Conservation (phyloP, 2,888 invertebrate species). For the Portevinia maculata region DNA sequence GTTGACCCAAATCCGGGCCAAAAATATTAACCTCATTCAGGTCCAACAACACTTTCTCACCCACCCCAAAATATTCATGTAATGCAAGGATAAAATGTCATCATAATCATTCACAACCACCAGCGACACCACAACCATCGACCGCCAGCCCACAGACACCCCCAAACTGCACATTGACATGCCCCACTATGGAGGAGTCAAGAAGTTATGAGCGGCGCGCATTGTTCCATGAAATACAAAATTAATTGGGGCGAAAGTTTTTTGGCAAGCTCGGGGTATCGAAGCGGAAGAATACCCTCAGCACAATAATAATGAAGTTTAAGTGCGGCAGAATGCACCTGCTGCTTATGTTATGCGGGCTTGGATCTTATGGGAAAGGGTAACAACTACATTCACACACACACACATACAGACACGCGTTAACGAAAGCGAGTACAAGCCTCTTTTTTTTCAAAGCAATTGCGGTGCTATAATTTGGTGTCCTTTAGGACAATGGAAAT, state of each 20-base stretch:
- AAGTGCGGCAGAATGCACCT: constrained; percentile 70
- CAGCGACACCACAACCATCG: constrained; percentile 55
- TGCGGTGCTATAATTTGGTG: constrained; percentile 23
- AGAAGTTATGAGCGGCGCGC: constrained; percentile 68
- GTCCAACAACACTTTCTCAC: constrained; percentile 16
- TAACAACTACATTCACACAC: constrained; percentile 31
- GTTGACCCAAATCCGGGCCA: constrained; percentile 54
- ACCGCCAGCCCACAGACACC: constrained; percentile 49
- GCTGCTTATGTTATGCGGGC: constrained; percentile 60
- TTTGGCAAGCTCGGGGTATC: constrained; percentile 69
- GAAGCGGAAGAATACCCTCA: constrained; percentile 62
- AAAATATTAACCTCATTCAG: constrained; percentile 49
- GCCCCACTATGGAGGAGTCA: constrained; percentile 42
- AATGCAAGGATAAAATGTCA: constrained; percentile 52
- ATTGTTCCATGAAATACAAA: constrained; percentile 70
- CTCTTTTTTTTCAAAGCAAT: background rate
- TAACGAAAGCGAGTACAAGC: constrained; percentile 36
- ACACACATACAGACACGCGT: constrained; percentile 7
- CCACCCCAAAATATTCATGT: constrained; percentile 32
- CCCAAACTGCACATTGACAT: constrained; percentile 28
- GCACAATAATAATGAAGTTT: constrained; percentile 67
- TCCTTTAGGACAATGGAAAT: constrained; percentile 48
- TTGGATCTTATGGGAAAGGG: constrained; percentile 27
- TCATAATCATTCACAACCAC: constrained; percentile 45
- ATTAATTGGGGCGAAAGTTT: constrained; percentile 71